These are phyloP conservation scores for Mechanitis messenoides DNA, from an alignment of 2,888 invertebrate genomes.

Conservation along the genomic window DNA sequence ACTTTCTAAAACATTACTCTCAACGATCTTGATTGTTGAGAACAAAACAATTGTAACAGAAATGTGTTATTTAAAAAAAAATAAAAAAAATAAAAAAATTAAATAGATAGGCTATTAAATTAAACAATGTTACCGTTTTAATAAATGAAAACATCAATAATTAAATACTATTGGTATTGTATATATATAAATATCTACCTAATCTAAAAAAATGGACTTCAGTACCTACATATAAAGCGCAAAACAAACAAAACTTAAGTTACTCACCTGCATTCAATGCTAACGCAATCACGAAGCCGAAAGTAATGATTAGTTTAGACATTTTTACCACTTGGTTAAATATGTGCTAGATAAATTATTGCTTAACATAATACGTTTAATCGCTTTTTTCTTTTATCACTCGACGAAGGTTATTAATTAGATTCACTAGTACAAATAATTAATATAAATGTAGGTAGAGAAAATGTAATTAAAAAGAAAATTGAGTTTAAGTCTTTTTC, in stretches of 20 bases:
- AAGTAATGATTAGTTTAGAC: slow-evolving; percentile 44
- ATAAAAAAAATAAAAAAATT: no score
- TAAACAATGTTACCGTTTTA: no score
- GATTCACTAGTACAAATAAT: neutral
- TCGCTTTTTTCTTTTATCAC: neutral
- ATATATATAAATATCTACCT: no score
- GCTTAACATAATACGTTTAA: neutral
- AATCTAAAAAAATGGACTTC: no score
- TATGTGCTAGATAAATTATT: neutral
- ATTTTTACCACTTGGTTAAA: slow-evolving; percentile 32
- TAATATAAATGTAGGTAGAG: neutral
- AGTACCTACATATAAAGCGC: neutral
- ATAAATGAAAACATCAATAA: no score
- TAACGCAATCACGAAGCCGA: slow-evolving; percentile 43
- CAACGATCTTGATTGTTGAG: no score
- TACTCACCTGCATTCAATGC: slow-evolving; percentile 51
- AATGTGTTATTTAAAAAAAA: no score
- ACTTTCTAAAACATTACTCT: no score
- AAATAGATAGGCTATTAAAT: no score
- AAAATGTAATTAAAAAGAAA: neutral
- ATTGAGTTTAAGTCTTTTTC: slow-evolving; percentile 24
- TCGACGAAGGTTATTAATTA: neutral
- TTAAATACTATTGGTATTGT: no score
- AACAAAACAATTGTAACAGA: no score
- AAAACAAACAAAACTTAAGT: slow-evolving; percentile 27